Percentiles rank a stretch among this genome's conserved stretches.
Conservation (phyloP, 2,888 invertebrate species). For the Pterobdella sp. region DNA sequence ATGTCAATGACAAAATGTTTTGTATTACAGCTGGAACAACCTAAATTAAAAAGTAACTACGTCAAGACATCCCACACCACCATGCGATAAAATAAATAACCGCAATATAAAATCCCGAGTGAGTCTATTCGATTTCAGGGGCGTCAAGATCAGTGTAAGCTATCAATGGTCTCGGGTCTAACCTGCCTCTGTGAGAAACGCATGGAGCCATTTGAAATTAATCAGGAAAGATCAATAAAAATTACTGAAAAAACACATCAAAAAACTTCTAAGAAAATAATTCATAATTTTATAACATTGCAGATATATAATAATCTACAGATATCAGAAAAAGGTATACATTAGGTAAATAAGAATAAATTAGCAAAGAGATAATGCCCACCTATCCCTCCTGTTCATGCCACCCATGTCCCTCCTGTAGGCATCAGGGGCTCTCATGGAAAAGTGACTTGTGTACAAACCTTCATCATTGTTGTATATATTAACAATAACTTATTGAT, state of each 20-base stretch:
- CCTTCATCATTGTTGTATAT: too few relatives aligned
- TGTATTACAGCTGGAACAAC: too few relatives aligned
- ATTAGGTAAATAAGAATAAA: background rate
- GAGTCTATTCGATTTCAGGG: slow-evolving; percentile 53
- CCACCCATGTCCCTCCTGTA: slow-evolving; percentile 7
- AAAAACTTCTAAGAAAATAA: background rate
- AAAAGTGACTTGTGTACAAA: background rate
- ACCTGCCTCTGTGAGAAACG: slow-evolving; percentile 38
- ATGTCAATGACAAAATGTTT: too few relatives aligned
- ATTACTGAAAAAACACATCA: background rate
- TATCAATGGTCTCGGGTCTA: slow-evolving; percentile 64
- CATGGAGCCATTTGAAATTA: background rate
- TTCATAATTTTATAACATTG: too few relatives aligned
- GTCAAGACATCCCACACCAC: too few relatives aligned
- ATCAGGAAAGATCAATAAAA: background rate
- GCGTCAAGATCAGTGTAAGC: slow-evolving; percentile 85
- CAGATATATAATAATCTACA: too few relatives aligned
- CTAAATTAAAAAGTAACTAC: too few relatives aligned
- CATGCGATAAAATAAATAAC: too few relatives aligned
- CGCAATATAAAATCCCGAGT: too few relatives aligned
- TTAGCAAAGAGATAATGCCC: background rate
- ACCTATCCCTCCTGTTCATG: background rate
- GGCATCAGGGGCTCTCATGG: slow-evolving; percentile 3
- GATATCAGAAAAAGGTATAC: too few relatives aligned
- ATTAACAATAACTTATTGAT: too few relatives aligned